A percentile compares a stretch with the other conserved stretches of the same genome.
Evolutionary conservation across 2,113 vertebrate species (phyloP).

Genomic region (Larimichthys crocea): DNA sequence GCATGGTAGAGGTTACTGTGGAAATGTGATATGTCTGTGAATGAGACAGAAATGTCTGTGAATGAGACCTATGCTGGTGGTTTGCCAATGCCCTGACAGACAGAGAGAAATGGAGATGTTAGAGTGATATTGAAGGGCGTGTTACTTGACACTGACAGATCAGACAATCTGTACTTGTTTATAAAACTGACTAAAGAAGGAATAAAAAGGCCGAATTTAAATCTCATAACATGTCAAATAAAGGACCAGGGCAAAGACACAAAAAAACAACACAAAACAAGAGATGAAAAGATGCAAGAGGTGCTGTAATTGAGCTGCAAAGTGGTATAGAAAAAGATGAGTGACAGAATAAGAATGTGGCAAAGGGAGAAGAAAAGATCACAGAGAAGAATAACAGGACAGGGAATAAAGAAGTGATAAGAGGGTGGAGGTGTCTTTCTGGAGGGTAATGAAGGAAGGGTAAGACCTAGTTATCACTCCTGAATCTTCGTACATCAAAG

Average conservation of each 20-base stretch:
- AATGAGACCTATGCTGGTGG: slow-evolving; percentile 36
- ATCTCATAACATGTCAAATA: slow-evolving; percentile 33
- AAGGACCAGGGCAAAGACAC: slow-evolving; percentile 20
- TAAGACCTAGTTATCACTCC: slow-evolving; percentile 66
- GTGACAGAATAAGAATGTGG: slow-evolving; percentile 48
- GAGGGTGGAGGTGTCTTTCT: slow-evolving; percentile 46
- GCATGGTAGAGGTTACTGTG: slow-evolving; percentile 64
- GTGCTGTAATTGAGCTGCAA: slow-evolving; percentile 33
- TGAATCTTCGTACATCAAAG: slow-evolving; percentile 69
- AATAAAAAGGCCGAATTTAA: slow-evolving; percentile 26
- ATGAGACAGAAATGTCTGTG: slow-evolving; percentile 24
- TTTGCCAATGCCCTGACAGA: slow-evolving; percentile 57
- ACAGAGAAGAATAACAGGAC: slow-evolving; percentile 45
- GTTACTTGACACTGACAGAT: slow-evolving; percentile 46
- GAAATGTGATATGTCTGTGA: slow-evolving; percentile 59
- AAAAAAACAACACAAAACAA: background rate
- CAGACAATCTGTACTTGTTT: slow-evolving; percentile 36
- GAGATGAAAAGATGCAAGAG: slow-evolving; percentile 9
- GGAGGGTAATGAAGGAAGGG: slow-evolving; percentile 59
- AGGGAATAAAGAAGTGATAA: slow-evolving; percentile 40
- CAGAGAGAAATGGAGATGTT: slow-evolving; percentile 43
- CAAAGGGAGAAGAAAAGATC: slow-evolving; percentile 43
- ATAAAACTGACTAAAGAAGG: slow-evolving; percentile 30
- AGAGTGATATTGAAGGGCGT: slow-evolving; percentile 34
- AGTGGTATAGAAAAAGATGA: slow-evolving; percentile 35